Evolutionary conservation across 2,113 vertebrate genomes (phyloP).

Genomic region (Scomber japonicus): DNA sequence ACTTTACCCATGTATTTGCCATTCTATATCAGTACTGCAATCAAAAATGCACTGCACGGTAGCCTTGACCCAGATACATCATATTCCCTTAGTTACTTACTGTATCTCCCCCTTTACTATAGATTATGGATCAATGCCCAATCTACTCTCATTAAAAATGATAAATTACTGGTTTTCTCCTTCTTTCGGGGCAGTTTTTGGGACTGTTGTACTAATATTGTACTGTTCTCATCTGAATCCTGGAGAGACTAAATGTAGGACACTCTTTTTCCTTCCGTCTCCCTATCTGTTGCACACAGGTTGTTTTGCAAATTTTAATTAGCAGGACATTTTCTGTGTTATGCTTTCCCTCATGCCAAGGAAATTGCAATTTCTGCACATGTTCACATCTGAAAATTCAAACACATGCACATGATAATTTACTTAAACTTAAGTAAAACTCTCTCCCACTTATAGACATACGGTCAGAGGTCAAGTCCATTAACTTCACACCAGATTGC

Average conservation of each 20-base stretch:
- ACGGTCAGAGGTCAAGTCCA: conserved; percentile 4
- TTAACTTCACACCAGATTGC: conserved; percentile 14
- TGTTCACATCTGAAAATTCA: neutral
- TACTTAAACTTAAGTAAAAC: conserved; percentile 1
- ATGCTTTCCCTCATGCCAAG: neutral
- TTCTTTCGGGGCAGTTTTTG: neutral
- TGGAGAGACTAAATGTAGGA: neutral
- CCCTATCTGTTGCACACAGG: neutral
- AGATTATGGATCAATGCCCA: conserved; percentile 12
- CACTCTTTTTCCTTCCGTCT: neutral
- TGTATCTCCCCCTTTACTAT: conserved; percentile 13
- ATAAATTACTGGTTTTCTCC: conserved; percentile 15
- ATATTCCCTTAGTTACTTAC: neutral
- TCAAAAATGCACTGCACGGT: neutral
- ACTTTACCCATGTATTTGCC: no score
- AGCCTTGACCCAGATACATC: conserved; percentile 1
- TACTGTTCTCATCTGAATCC: conserved; percentile 12
- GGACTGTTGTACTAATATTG: neutral
- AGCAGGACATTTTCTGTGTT: neutral
- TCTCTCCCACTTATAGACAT: neutral
- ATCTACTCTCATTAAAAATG: conserved; percentile 7
- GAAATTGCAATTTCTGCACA: neutral
- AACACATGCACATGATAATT: neutral
- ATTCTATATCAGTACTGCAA: neutral
- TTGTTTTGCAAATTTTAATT: neutral